phyloP scores from a whole-genome alignment of 1,140 invertebrate genomes.

The Colletes latitarsis region DNA sequence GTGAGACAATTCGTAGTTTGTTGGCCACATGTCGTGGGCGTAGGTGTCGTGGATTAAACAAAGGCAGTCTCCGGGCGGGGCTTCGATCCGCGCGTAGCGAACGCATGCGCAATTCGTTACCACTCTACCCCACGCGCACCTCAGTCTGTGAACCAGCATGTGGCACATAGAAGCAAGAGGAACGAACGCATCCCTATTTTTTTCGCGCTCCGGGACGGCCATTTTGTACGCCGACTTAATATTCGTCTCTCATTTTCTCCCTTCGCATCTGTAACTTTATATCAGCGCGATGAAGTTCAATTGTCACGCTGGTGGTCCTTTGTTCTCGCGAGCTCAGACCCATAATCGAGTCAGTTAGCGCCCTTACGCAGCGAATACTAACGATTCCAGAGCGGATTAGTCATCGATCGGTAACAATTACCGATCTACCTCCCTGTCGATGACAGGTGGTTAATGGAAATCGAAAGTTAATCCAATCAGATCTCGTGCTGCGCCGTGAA shows the following conservation, averaged over 20 bases:
- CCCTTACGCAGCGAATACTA: conserved; percentile 28
- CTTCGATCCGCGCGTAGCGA: conserved; percentile 67
- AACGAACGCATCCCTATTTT: conserved; percentile 59
- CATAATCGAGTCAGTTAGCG: conserved; percentile 55
- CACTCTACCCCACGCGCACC: conserved; percentile 3
- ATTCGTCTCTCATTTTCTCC: conserved; percentile 67
- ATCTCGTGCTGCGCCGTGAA: conserved; percentile 6
- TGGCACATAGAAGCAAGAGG: conserved; percentile 39
- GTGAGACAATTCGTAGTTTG: conserved; percentile 45
- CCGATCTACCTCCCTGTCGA: conserved; percentile 27
- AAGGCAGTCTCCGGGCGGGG: conserved; percentile 77
- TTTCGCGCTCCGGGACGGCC: conserved; percentile 55
- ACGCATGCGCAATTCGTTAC: conserved; percentile 63
- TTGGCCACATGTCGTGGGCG: conserved; percentile 67
- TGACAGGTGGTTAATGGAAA: conserved; percentile 61
- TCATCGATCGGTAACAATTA: conserved; percentile 66
- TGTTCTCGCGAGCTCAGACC: conserved; percentile 40
- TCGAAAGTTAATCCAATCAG: conserved; percentile 66
- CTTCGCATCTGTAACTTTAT: conserved; percentile 62
- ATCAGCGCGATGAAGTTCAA: conserved; percentile 61
- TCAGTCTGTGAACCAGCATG: conserved; percentile 11
- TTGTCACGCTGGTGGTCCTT: conserved; percentile 57
- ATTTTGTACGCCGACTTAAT: conserved; percentile 73
- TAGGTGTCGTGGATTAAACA: conserved; percentile 74
- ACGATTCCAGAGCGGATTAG: conserved; percentile 60